These are phyloP conservation scores for Ascaphus truei DNA, from an alignment of 2,113 vertebrate species.

Conservation along the genomic window DNA sequence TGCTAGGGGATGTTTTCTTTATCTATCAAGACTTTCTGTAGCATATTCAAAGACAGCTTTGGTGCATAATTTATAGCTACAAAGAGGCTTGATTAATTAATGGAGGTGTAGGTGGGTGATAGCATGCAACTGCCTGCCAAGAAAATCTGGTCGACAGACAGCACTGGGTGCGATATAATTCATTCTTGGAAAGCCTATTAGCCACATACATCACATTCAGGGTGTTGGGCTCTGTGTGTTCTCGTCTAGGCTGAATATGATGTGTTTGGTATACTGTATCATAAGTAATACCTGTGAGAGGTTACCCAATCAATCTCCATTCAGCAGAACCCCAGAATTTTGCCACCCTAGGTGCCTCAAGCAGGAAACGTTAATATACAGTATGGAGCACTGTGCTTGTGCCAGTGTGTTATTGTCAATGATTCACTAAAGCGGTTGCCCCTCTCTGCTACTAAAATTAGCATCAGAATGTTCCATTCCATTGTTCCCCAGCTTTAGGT, in stretches of 20 bases:
- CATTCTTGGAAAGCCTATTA: not conserved
- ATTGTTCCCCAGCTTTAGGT: not conserved
- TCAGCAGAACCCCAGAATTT: not conserved
- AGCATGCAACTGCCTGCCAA: not conserved
- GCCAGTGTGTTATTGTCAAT: no score
- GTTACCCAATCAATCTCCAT: not conserved
- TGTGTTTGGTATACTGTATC: not conserved
- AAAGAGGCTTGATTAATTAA: not conserved
- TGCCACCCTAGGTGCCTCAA: not conserved
- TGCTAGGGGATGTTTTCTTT: not conserved
- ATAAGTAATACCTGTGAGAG: not conserved
- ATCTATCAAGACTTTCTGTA: not conserved
- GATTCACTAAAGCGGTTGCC: no score
- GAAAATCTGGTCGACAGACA: not conserved
- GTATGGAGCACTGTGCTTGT: no score
- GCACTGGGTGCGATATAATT: not conserved
- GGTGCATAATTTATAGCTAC: not conserved
- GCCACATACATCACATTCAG: not conserved
- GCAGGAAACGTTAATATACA: not conserved
- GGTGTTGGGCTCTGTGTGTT: not conserved
- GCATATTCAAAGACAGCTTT: not conserved
- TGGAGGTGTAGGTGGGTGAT: slow-evolving; percentile 29
- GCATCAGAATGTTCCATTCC: no score
- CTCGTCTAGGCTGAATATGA: not conserved
- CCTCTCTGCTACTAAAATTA: not conserved